A percentile compares a stretch with the other conserved stretches of the same genome.
Evolutionary conservation across 2,888 invertebrate genomes (phyloP).

Genomic region (Euclidia mi): DNA sequence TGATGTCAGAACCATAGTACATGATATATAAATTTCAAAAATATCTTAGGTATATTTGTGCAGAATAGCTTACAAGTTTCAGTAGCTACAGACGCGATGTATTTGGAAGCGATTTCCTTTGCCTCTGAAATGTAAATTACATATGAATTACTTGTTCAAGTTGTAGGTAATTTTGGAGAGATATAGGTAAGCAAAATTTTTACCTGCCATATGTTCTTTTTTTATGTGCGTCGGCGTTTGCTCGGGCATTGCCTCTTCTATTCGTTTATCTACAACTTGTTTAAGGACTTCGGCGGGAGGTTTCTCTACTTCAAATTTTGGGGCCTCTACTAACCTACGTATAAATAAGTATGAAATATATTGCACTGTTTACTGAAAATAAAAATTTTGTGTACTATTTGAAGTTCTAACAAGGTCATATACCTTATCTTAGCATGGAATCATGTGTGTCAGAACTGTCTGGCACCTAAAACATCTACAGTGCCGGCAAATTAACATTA

Average conservation of each 20-base stretch:
- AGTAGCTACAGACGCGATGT: conserved; percentile 69
- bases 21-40: too few species aligned
- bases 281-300: conserved; percentile 61
- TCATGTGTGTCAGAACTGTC: too few species aligned
- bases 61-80: conserved; percentile 73
- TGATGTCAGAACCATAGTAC: neutral
- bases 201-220: conserved; percentile 61
- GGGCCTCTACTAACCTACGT: conserved; percentile 62
- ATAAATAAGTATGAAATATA: neutral
- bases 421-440: too few species aligned
- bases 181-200: too few species aligned
- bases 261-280: conserved; percentile 58
- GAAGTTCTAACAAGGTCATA: too few species aligned
- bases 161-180: too few species aligned
- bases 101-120: conserved; percentile 58
- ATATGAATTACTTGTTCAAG: neutral
- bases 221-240: conserved; percentile 40
- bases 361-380: too few species aligned
- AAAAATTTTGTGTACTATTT: too few species aligned
- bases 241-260: conserved; percentile 22
- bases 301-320: conserved; percentile 59
- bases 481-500: too few species aligned
- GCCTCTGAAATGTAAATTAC: conserved; percentile 61
- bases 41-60: too few species aligned
- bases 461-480: too few species aligned